Evolutionary conservation across 1,140 invertebrate genomes (phyloP).

Genomic region (Zaprionus davidi): DNA sequence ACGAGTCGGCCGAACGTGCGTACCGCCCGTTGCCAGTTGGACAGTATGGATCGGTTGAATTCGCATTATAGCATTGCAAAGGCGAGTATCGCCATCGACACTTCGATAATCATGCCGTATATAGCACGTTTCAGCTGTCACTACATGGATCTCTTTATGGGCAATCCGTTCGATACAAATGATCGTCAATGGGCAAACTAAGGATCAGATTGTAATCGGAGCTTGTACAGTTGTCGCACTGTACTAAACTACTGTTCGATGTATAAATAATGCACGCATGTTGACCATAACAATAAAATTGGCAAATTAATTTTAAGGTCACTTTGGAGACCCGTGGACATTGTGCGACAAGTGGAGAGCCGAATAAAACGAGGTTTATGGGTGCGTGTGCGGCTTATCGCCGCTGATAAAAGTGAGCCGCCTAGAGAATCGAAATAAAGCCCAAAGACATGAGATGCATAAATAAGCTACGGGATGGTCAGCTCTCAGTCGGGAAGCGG

Average conservation of each 20-base stretch:
- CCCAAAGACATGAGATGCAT: constrained; percentile 60
- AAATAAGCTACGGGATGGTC: constrained; percentile 35
- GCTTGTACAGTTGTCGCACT: background rate
- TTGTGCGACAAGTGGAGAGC: constrained; percentile 17
- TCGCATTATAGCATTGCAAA: constrained; percentile 43
- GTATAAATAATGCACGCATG: constrained; percentile 54
- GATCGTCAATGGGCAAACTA: constrained; percentile 4
- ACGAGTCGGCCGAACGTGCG: constrained; percentile 58
- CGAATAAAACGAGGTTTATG: constrained; percentile 68
- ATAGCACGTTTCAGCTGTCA: constrained; percentile 30
- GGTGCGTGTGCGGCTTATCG: constrained; percentile 77
- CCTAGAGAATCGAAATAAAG: constrained; percentile 59
- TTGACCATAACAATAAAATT: constrained; percentile 69
- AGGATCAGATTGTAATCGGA: constrained; percentile 13
- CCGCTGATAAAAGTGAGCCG: constrained; percentile 62
- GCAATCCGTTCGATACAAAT: constrained; percentile 21
- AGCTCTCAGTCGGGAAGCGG: background rate
- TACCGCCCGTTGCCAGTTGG: constrained; percentile 51
- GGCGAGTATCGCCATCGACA: constrained; percentile 8
- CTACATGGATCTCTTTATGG: constrained; percentile 28
- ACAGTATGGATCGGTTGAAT: constrained; percentile 29
- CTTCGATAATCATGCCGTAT: constrained; percentile 17
- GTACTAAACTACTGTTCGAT: background rate
- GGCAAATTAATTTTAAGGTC: constrained; percentile 70
- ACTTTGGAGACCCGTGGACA: constrained; percentile 42